A percentile compares a stretch with the other conserved stretches of the same genome.
These are phyloP conservation scores for Sinodicranocentrus sp. DNA, from an alignment of 2,888 invertebrate species.

Conservation along the genomic window DNA sequence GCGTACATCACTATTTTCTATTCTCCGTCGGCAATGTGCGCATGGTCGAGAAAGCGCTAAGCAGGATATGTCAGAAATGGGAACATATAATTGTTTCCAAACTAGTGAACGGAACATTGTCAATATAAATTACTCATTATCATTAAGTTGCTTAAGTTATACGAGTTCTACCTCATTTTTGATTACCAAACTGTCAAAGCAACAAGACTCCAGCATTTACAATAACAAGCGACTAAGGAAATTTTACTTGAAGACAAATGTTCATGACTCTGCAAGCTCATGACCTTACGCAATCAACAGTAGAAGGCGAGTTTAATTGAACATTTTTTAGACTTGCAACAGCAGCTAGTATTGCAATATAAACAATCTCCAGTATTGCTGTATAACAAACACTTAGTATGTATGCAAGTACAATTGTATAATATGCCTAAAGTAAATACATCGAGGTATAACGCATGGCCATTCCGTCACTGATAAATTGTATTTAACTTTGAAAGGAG, in stretches of 20 bases:
- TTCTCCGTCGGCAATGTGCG: neutral
- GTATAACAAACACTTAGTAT: neutral
- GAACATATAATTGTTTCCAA: neutral
- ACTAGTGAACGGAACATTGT: neutral
- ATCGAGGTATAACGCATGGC: too few species aligned
- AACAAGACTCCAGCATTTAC: slow-evolving; percentile 37
- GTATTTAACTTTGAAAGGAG: slow-evolving; percentile 14
- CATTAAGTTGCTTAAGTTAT: slow-evolving; percentile 18
- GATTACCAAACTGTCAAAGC: slow-evolving; percentile 17
- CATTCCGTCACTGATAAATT: neutral
- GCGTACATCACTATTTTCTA: too few species aligned
- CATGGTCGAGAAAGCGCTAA: neutral
- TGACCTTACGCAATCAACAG: too few species aligned
- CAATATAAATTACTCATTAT: slow-evolving; percentile 32
- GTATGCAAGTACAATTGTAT: slow-evolving; percentile 1
- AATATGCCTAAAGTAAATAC: too few species aligned
- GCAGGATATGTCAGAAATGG: neutral
- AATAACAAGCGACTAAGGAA: slow-evolving; percentile 47
- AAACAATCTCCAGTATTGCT: slow-evolving; percentile 8
- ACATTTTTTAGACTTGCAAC: neutral
- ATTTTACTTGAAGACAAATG: slow-evolving; percentile 24
- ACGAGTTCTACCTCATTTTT: slow-evolving; percentile 52
- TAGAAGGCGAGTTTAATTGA: too few species aligned
- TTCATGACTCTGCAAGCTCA: slow-evolving; percentile 2
- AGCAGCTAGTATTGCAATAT: neutral